Percentiles rank a stretch among this genome's conserved stretches.
phyloP scores from a whole-genome alignment of 2,888 invertebrate genomes.

The Diaphora mendica region DNA sequence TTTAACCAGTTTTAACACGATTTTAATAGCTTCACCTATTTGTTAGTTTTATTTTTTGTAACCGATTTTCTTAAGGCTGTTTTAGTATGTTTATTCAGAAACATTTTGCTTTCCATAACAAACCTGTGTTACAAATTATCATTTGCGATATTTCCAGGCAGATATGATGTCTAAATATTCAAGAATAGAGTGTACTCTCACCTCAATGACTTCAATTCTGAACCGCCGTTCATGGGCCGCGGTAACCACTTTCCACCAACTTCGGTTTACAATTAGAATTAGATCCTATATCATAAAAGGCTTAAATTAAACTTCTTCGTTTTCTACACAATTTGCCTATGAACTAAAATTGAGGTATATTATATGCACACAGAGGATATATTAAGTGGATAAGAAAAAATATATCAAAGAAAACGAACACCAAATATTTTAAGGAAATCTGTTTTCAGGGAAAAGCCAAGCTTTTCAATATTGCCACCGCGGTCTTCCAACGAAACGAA shows the following conservation, averaged over 20 bases:
- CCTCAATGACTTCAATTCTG: not conserved
- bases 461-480: not conserved
- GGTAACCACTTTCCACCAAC: not conserved
- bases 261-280: not conserved
- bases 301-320: not conserved
- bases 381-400: not conserved
- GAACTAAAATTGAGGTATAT: not conserved
- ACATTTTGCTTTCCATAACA: no score
- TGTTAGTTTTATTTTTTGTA: no score
- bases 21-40: no score
- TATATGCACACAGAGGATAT: not conserved
- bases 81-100: no score
- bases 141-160: not conserved
- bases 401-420: not conserved
- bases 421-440: not conserved
- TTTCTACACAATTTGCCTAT: not conserved
- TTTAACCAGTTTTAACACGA: no score
- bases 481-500: not conserved
- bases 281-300: no score
- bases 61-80: no score
- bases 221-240: no score
- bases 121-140: not conserved
- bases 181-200: not conserved
- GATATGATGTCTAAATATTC: not conserved
- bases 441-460: not conserved